Base-by-base conservation (phyloP, 2,113 vertebrate species). In the Setophaga petechia region DNA sequence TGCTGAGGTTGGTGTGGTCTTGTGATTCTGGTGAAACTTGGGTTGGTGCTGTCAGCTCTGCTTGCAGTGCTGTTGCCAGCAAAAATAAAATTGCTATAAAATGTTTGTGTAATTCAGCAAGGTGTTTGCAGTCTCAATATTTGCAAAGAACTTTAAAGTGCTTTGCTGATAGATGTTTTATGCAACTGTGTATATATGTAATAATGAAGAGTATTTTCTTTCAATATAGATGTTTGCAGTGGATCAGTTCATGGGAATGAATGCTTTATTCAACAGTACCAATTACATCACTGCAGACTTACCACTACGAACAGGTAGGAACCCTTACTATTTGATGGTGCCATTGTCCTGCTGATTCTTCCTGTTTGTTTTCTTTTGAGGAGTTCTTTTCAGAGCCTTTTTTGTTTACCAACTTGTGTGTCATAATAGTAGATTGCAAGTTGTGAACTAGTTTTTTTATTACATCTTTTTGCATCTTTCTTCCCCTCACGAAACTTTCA, bases 271-370 rank as follows among this genome's bases (percentile, higher is more conserved):
- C 95, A 97, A 97, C 77, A 97, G 80, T 31, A 87, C 98, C 69
- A 97, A 95, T 77, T 97, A 98, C 94, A 98, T 98, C 87, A 91
- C 96, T 54, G 94, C 97, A 44, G 97, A 98, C 46, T 87, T 98
- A 65, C 93, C 97, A 35, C 93, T 98, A 82, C 93, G 93, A 84
- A 95, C 98, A 91, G 98, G 98, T 98, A 97, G 91, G 97, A 86
- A 12, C 12, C 0, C 8, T 81, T 57, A 24, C 39, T 88, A 4
- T 73, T 59, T 80, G 61, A 5, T 49, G 71, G 17, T 63, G 11
- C 58, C 57, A 2, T 95, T 63, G 31, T 47, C 31, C 15, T 92
- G 25, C 6, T 87, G 21, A 73, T 92, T 78, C 33, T 93, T 94
- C 65, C 49, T 51, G 43, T 72, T 87, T 63, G 9, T 31, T 52